Evolutionary conservation across 1,140 invertebrate genomes (phyloP), one percentile per base, ranked within the genome.

Genomic region (Ooceraea biroi): DNA sequence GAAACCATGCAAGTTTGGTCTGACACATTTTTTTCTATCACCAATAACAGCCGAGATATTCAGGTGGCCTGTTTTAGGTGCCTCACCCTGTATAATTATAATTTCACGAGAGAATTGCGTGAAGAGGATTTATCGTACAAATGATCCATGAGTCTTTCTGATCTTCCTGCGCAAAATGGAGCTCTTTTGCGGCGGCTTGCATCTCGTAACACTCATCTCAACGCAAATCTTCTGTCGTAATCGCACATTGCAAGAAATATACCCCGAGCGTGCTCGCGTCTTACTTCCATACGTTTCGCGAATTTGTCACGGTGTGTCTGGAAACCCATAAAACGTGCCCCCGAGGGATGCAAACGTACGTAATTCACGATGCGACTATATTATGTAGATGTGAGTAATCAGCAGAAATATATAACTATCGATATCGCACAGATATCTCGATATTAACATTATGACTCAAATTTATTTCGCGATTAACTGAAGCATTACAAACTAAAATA

Each of bases 251-350:
- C 4, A 41, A 69, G 36, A 57, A 78, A 69, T 57, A 30, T 17
- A 22, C 11, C n/a, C 12, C 44, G 17, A 44, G 11, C 41, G 3
- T 5, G 25, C 25, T 41, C 27, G 30, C 19, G 60, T 61, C 14
- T 10, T 41, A 65, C 19, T 19, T 66, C 30, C 44, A 66, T 66
- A 48, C 27, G 44, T 27, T 78, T 78, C 30, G 17, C 14, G 22
- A 44, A 78, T 78, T 78, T 76, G 73, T 65, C 58, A 76, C 46
- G 73, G 57, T 30, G 41, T 58, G n/a, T 3, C 11, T 11, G 50
- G 50, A 72, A 30, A 72, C 50, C n/a, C 50, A 48, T 50, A 22
- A 63, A 50, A 50, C 41, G 58, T n/a, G 36, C 27, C 27, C 36
- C 22, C 57, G 27, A 58, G 44, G n/a, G 25, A 41, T 48, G 22